These are phyloP conservation scores for Clepsis dumicolana DNA, from an alignment of 2,888 invertebrate genomes.

Conservation along the genomic window DNA sequence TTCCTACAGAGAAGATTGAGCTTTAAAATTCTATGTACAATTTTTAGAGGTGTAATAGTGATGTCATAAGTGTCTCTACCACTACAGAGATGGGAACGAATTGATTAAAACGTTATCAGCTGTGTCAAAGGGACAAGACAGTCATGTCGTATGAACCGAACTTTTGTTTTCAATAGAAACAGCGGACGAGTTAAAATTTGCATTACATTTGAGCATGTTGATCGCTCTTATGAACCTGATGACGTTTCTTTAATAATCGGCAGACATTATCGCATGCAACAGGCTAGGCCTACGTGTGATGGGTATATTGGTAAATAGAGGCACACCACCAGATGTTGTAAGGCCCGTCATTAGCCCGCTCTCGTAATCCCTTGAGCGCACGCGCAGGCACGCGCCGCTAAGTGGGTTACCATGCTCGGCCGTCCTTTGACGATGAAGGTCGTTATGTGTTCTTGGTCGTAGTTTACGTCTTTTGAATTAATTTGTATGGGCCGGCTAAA, in stretches of 20 bases:
- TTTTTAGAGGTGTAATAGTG: no score
- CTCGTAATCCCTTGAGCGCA: slow-evolving; percentile 69
- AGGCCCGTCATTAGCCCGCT: slow-evolving; percentile 61
- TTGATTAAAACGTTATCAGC: no score
- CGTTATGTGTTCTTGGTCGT: slow-evolving; percentile 49
- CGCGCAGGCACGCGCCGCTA: slow-evolving; percentile 73
- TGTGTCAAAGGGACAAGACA: not conserved
- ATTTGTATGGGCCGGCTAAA: not conserved
- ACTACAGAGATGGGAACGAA: no score
- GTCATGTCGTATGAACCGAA: not conserved
- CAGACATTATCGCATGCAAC: slow-evolving; percentile 3
- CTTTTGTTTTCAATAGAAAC: not conserved
- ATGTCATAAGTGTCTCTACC: no score
- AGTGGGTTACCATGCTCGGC: slow-evolving; percentile 77
- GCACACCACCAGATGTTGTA: slow-evolving; percentile 65
- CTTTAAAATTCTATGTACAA: not conserved
- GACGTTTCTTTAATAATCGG: not conserved
- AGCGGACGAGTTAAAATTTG: not conserved
- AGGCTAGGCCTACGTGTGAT: slow-evolving; percentile 14
- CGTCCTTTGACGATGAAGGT: slow-evolving; percentile 66
- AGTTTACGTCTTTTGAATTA: slow-evolving; percentile 32
- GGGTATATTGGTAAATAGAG: slow-evolving; percentile 42
- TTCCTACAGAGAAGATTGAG: not conserved
- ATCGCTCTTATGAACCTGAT: not conserved
- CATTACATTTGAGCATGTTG: not conserved